phyloP scores from a whole-genome alignment of 2,797 vertebrate species.

The Oryzias dopingdopingensis region DNA sequence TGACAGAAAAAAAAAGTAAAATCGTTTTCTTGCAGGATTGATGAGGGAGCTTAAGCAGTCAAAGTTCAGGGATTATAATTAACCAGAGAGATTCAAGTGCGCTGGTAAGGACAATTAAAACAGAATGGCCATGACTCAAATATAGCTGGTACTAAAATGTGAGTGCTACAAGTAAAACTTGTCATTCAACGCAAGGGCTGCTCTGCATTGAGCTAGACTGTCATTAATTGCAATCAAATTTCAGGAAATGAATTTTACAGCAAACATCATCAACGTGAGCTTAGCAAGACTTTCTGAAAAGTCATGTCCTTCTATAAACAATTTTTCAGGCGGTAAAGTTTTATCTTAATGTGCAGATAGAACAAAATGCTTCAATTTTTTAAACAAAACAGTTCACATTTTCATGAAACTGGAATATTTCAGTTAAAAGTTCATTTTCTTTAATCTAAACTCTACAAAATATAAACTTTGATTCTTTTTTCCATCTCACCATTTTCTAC shows the following conservation, averaged over 20 bases:
- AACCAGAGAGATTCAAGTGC: constrained; percentile 15
- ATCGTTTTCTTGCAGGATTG: constrained; percentile 19
- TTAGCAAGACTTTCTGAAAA: no score
- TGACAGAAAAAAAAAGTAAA: constrained; percentile 3
- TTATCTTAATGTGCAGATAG: neutral
- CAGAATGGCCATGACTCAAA: constrained; percentile 12
- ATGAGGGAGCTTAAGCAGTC: constrained; percentile 3
- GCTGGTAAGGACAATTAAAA: constrained; percentile 34
- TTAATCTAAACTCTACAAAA: no score
- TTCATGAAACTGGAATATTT: no score
- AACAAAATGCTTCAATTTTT: neutral
- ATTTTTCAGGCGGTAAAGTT: constrained; percentile 9
- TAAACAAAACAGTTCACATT: neutral
- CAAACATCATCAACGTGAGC: no score
- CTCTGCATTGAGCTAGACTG: neutral
- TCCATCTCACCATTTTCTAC: no score
- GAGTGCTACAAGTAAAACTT: neutral
- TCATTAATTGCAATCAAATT: no score
- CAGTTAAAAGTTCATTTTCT: no score
- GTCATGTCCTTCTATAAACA: no score
- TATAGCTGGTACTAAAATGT: constrained; percentile 3
- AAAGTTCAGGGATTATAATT: constrained; percentile 33
- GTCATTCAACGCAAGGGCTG: neutral
- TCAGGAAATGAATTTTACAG: no score
- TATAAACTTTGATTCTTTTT: no score